Percentiles rank a stretch among this genome's conserved stretches.
Conservation (phyloP, 2,888 invertebrate genomes). For the Lepetodrilus schrolli region DNA sequence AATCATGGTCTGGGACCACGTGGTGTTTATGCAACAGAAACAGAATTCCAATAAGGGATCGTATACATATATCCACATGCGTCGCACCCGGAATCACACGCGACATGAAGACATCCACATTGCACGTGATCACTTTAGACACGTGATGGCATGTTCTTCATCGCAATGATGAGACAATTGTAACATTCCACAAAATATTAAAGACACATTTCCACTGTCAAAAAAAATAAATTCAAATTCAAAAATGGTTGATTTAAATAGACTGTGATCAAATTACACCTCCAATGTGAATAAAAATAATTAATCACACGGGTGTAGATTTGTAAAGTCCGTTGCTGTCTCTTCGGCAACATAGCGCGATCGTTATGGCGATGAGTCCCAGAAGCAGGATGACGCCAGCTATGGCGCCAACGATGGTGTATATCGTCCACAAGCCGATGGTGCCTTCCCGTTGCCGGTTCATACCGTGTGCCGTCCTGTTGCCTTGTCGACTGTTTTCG, state of each 20-base stretch:
- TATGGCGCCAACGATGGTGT: constrained; percentile 67
- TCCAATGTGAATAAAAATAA: too few relatives aligned
- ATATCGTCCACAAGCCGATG: constrained; percentile 65
- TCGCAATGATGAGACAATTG: too few relatives aligned
- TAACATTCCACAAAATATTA: too few relatives aligned
- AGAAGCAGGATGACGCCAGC: constrained; percentile 64
- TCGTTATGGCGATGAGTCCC: constrained; percentile 64
- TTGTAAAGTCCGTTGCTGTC: constrained; percentile 60
- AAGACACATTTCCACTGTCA: neutral
- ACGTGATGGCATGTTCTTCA: too few relatives aligned
- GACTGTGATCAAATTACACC: neutral
- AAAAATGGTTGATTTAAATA: neutral
- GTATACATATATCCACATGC: too few relatives aligned
- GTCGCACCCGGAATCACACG: too few relatives aligned
- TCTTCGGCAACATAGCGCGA: constrained; percentile 63
- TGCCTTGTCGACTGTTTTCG: neutral
- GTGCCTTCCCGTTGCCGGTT: constrained; percentile 30
- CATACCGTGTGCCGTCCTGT: neutral
- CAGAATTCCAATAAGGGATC: too few relatives aligned
- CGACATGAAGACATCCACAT: too few relatives aligned
- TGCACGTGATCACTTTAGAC: too few relatives aligned
- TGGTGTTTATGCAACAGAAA: too few relatives aligned
- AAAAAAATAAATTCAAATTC: neutral
- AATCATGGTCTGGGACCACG: too few relatives aligned
- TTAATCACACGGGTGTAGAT: constrained; percentile 60